Conservation (phyloP, 2,888 invertebrate species). For the Drosophila antonietae region DNA sequence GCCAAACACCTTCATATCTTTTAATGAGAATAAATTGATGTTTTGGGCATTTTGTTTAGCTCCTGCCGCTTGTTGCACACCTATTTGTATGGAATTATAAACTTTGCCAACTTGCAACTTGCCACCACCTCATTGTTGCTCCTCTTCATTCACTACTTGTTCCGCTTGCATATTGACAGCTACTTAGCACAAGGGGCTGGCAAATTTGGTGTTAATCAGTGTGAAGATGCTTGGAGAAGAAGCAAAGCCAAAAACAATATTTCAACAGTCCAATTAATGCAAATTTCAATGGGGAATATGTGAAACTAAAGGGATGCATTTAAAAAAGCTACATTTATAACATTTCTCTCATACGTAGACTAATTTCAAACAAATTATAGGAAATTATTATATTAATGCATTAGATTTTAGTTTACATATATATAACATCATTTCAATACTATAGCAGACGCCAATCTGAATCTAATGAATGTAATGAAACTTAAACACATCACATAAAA, state of each 20-base stretch:
- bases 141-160: neutral
- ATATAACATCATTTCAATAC: too few relatives aligned
- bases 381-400: too few relatives aligned
- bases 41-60: constrained; percentile 75
- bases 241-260: neutral
- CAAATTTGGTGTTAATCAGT: constrained; percentile 67
- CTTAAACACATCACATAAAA: too few relatives aligned
- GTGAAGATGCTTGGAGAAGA: constrained; percentile 32
- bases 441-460: too few relatives aligned
- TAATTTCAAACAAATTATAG: too few relatives aligned
- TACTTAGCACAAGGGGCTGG: constrained; percentile 38
- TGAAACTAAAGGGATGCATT: neutral
- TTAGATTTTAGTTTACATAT: too few relatives aligned
- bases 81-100: constrained; percentile 53
- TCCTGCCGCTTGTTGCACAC: constrained; percentile 53
- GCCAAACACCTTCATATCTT: constrained; percentile 73
- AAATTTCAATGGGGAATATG: neutral
- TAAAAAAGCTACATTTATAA: too few relatives aligned
- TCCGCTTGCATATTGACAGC: constrained; percentile 59
- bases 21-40: constrained; percentile 81
- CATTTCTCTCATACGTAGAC: too few relatives aligned
- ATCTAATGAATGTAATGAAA: too few relatives aligned
- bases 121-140: constrained; percentile 9
- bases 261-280: neutral
- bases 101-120: constrained; percentile 47